Evolutionary conservation across 2,888 invertebrate species (phyloP), one percentile per base, ranked within the genome.

Genomic region (Orgyia antiqua): DNA sequence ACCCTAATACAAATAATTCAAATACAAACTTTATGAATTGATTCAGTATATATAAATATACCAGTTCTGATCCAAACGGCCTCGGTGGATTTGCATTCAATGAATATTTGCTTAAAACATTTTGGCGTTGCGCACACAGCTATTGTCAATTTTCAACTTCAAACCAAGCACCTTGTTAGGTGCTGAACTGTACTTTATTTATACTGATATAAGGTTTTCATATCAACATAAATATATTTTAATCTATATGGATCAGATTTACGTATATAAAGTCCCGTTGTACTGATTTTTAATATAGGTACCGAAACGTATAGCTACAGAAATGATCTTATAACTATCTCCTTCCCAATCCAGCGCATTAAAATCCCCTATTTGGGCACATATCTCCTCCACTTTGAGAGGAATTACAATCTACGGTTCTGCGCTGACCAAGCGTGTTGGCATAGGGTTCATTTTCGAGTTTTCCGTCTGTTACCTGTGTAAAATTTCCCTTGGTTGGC

Each of bases 61-160:
- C 60, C 66, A 56, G 60, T 65, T 68, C 74, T 74, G 76, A 76
- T 76, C 70, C 75, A 58, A 52, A 57, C 56, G 51, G 58, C 59
- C 58, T 62, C 65, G 49, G 53, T 58, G 72, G 69, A 77, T 77
- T 77, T 77, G 77, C 76, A 77, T 76, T 68, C 73, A 68, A 73
- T 75, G 77, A 76, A 77, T 77, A 75, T 77, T 77, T 77, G 77
- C 63, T 63, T 69, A 69, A 76, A 77, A 75, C 75, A 74, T 76
- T 77, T 74, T 67, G 69, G 67, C 53, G 55, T 59, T 61, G 54
- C 51, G 55, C 61, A 60, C 51, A 58, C 59, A 46, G 38, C 60
- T 57, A 68, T 69, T 70, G 68, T 63, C 64, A 62, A 60, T 54
- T 54, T 59, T 58, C 61, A 52, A 53, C 31, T 53, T 36, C 31